phyloP scores from a whole-genome alignment of 1,140 invertebrate species.

The Aphelenchoides fujianensis region DNA sequence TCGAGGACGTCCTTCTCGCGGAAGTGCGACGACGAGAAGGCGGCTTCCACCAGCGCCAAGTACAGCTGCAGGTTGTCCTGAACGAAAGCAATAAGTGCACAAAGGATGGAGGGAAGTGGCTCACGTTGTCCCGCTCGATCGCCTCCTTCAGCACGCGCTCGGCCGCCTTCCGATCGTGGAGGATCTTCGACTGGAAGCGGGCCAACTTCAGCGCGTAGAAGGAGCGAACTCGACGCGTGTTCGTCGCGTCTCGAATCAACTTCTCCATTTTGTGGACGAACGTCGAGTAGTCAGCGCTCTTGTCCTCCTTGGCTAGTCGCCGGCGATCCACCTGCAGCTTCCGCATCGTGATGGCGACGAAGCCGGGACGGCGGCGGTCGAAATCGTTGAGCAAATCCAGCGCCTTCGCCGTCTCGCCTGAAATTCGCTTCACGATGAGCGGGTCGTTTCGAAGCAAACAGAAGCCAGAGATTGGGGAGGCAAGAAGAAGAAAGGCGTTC shows the following conservation, averaged over 20 bases:
- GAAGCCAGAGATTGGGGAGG: neutral
- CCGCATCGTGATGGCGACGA: conserved; percentile 72
- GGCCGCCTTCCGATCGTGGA: conserved; percentile 66
- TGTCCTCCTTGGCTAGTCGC: conserved; percentile 73
- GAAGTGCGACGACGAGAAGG: conserved; percentile 42
- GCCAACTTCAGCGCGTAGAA: conserved; percentile 54
- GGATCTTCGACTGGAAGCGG: conserved; percentile 47
- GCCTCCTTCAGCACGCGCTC: conserved; percentile 86
- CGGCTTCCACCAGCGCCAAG: conserved; percentile 83
- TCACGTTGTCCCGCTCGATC: conserved; percentile 49
- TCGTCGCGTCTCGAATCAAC: conserved; percentile 36
- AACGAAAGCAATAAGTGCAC: conserved; percentile 25
- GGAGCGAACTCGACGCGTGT: conserved; percentile 35
- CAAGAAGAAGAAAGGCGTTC: neutral
- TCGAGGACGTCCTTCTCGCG: conserved; percentile 69
- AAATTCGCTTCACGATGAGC: conserved; percentile 16
- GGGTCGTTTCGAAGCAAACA: neutral
- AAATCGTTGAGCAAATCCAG: conserved; percentile 77
- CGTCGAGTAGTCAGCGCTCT: conserved; percentile 79
- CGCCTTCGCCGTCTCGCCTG: conserved; percentile 73
- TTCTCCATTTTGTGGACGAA: conserved; percentile 75
- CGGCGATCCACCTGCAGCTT: conserved; percentile 76
- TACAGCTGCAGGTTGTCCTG: conserved; percentile 72
- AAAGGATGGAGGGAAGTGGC: neutral
- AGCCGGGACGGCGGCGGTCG: conserved; percentile 75